Evolutionary conservation across 1,140 invertebrate species (phyloP).

Genomic region (Mya arenaria): DNA sequence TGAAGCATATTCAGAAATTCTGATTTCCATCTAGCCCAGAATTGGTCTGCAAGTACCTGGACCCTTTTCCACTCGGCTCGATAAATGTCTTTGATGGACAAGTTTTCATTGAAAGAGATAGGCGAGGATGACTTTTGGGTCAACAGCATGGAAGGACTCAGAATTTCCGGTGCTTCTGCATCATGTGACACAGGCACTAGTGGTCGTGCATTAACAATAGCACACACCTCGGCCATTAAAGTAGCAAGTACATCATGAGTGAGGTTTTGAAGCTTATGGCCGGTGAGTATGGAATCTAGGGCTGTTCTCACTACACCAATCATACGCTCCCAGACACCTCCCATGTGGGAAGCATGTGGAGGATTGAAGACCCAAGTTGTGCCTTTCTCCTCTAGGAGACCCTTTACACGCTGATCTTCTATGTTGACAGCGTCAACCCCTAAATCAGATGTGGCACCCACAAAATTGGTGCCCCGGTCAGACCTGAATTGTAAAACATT

Average conservation of each 20-base stretch:
- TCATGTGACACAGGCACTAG: conserved; percentile 47
- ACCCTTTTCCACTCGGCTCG: conserved; percentile 47
- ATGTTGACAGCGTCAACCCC: conserved; percentile 3
- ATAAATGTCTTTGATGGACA: conserved; percentile 14
- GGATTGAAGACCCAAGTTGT: conserved; percentile 46
- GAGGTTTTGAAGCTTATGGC: conserved; percentile 36
- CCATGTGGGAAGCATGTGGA: conserved; percentile 51
- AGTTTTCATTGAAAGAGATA: background rate
- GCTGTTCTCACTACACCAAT: conserved; percentile 47
- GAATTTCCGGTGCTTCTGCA: conserved; percentile 16
- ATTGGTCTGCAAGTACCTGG: conserved; percentile 23
- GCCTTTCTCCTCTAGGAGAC: conserved; percentile 9
- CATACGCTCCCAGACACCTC: conserved; percentile 59
- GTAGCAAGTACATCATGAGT: conserved; percentile 60
- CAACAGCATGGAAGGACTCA: conserved; percentile 49
- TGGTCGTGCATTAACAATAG: conserved; percentile 55
- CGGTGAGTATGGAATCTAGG: conserved; percentile 48
- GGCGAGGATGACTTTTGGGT: conserved; percentile 18
- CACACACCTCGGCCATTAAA: conserved; percentile 48
- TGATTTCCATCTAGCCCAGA: conserved; percentile 32
- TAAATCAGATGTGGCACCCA: conserved; percentile 31
- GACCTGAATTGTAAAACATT: conserved; percentile 32
- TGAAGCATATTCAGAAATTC: conserved; percentile 7
- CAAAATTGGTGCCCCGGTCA: conserved; percentile 65
- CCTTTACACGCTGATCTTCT: conserved; percentile 28